A percentile compares a stretch with the other conserved stretches of the same genome.
phyloP scores from a whole-genome alignment of 2,888 invertebrate species.

The Tortricodes alternella region DNA sequence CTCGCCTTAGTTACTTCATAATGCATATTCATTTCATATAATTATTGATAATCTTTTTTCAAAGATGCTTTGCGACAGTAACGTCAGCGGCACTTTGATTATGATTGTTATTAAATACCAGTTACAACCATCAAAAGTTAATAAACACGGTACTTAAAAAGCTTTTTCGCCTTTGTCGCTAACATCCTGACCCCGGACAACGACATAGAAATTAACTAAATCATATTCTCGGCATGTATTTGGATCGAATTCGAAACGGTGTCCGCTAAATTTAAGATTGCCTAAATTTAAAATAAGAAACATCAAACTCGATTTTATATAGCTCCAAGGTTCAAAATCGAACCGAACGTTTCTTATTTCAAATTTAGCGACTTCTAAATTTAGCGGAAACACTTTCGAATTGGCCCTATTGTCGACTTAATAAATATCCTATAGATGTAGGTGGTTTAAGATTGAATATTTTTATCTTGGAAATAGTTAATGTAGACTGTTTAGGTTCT shows the following conservation, averaged over 20 bases:
- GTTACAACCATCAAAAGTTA: too few species aligned
- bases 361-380: too few species aligned
- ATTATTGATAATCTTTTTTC: constrained; percentile 4
- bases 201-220: constrained; percentile 16
- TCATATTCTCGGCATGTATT: constrained; percentile 3
- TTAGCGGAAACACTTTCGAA: too few species aligned
- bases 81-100: background rate
- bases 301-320: too few species aligned
- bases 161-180: background rate
- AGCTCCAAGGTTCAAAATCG: too few species aligned
- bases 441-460: constrained; percentile 31
- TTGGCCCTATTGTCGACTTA: constrained; percentile 27
- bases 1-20: constrained; percentile 12
- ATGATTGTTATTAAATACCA: background rate
- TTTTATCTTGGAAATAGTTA: constrained; percentile 32
- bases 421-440: constrained; percentile 38
- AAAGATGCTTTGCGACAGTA: constrained; percentile 7
- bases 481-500: constrained; percentile 53
- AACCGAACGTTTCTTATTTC: too few species aligned
- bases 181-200: constrained; percentile 4
- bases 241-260: too few species aligned
- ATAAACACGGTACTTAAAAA: too few species aligned
- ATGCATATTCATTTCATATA: constrained; percentile 18
- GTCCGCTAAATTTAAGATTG: too few species aligned
- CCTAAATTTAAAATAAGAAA: too few species aligned